Base-by-base conservation (phyloP, 2,113 vertebrate genomes). In the Notothenia rossii region DNA sequence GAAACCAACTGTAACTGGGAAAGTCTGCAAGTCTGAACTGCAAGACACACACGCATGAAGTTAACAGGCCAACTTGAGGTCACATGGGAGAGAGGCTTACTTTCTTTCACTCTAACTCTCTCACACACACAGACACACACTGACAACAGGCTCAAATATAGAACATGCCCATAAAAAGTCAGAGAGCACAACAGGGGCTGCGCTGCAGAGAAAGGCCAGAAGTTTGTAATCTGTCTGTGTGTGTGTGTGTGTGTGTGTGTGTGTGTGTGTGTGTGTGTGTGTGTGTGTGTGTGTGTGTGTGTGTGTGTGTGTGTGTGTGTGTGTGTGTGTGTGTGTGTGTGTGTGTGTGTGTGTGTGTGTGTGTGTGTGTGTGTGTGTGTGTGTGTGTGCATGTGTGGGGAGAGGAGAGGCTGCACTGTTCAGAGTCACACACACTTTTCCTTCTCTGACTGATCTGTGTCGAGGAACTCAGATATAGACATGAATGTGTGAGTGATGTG, bases 101-200 rank as follows among this genome's bases (percentile, higher is more conserved):
- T 84, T 79, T 87, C 66, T 51, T 43, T 69, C 51, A 64, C 55
- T 72, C 70, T 64, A 3, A 49, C 80, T 55, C 66, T 81, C 49
- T 56, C 33, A 61, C 48, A 55, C 69, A 40, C 53, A 14, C 48
- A 50, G 40, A 22, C 48, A 40, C 46, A 4, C 43, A 45, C 71
- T 33, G 22, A 51, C 65, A 49, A 85, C 93, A 94, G 93, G 86
- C 89, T 96, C 95, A 98, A 98, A 98, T 98, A 98, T 98, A 99
- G 98, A 99, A 98, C 98, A 99, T 99, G 97, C 95, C 98, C 98
- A 98, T 99, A 99, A 98, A 99, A 98, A 98, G 98, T 95, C 96
- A 97, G 86, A 91, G 93, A 96, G 92, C 93, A 94, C 93, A 95
- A 95, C 94, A 95, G 91, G 10, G 89, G 74, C 85, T 75, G 77